phyloP scores from a whole-genome alignment of 2,113 vertebrate genomes.

The Grammomys surdaster region DNA sequence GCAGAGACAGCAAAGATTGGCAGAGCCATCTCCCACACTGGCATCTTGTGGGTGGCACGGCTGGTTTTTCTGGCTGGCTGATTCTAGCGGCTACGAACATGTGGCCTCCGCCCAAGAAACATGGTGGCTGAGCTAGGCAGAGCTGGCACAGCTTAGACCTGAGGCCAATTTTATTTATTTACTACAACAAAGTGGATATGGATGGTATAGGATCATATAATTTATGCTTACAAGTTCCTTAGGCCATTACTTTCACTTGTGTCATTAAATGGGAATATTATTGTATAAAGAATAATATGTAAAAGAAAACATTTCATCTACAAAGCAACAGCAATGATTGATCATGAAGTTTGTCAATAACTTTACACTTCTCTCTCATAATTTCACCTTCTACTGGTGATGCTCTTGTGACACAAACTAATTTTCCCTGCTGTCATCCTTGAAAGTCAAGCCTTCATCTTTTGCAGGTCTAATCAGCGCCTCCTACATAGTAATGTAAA shows the following conservation, averaged over 20 bases:
- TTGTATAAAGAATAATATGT: not conserved
- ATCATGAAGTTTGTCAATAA: not conserved
- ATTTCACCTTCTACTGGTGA: not conserved
- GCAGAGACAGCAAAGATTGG: too few relatives aligned
- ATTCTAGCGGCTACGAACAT: too few relatives aligned
- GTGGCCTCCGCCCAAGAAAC: too few relatives aligned
- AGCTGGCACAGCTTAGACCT: too few relatives aligned
- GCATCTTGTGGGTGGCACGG: too few relatives aligned
- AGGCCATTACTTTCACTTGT: not conserved
- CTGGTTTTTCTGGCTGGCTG: too few relatives aligned
- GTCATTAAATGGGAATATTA: not conserved
- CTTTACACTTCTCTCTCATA: not conserved
- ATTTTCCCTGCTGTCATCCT: rapidly evolving
- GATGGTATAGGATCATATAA: not conserved
- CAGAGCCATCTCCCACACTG: too few relatives aligned
- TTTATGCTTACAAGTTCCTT: not conserved
- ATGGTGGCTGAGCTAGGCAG: too few relatives aligned
- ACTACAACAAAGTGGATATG: too few relatives aligned
- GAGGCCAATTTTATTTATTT: too few relatives aligned
- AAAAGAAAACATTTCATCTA: not conserved
- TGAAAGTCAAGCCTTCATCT: not conserved
- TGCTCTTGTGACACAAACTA: not conserved
- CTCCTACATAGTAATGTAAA: not conserved
- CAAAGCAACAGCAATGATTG: not conserved
- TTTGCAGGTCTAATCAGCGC: not conserved